These are phyloP conservation scores for Melanchra persicariae DNA, from an alignment of 2,888 invertebrate species.

Conservation along the genomic window DNA sequence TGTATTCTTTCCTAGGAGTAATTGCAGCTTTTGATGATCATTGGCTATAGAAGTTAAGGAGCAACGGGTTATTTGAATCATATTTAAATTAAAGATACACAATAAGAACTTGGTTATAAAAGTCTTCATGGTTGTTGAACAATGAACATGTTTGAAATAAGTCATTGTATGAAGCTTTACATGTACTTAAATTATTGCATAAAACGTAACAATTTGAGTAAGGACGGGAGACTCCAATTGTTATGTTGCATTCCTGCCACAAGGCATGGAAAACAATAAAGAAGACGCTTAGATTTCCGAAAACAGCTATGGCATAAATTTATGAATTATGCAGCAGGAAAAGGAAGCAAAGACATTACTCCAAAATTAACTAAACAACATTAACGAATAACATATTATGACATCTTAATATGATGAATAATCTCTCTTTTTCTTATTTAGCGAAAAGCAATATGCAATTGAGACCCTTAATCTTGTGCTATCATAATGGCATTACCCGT, in stretches of 20 bases:
- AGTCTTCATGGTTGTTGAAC: too few relatives aligned
- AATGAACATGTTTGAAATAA: background rate
- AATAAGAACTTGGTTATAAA: background rate
- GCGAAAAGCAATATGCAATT: background rate
- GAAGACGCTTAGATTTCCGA: too few relatives aligned
- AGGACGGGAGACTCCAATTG: too few relatives aligned
- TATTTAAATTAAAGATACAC: background rate
- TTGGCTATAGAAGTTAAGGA: background rate
- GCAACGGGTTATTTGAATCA: too few relatives aligned
- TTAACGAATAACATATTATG: too few relatives aligned
- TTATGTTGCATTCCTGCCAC: too few relatives aligned
- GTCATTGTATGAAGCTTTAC: too few relatives aligned
- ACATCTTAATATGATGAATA: too few relatives aligned
- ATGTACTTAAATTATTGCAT: too few relatives aligned
- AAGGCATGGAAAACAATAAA: background rate
- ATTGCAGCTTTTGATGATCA: conserved; percentile 8
- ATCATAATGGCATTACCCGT: background rate
- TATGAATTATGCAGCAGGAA: background rate
- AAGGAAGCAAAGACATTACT: background rate
- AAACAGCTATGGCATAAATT: background rate
- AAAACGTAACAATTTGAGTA: too few relatives aligned
- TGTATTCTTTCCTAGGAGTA: conserved; percentile 17
- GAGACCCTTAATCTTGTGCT: conserved; percentile 1
- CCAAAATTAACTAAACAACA: background rate
- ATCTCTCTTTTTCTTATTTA: background rate